Evolutionary conservation across 2,797 vertebrate genomes (phyloP).

Genomic region (Hipposideros larvatus): DNA sequence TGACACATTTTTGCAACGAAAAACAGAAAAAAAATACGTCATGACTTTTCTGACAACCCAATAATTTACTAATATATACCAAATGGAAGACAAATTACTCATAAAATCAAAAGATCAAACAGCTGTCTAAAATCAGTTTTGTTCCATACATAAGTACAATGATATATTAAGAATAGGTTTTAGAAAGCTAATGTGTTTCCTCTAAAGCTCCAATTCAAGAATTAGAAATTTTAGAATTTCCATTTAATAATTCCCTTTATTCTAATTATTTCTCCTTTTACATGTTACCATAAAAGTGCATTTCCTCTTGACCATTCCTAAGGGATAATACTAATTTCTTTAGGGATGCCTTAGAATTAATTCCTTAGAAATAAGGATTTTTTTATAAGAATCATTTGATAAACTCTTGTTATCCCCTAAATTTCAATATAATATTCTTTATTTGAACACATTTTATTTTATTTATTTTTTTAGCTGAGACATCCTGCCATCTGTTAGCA

Average conservation of each 20-base stretch:
- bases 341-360: not conserved
- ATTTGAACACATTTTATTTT: not conserved
- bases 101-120: conserved; percentile 19
- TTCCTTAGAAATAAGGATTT: not conserved
- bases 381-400: not conserved
- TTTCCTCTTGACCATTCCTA: not conserved
- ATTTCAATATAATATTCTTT: conserved; percentile 23
- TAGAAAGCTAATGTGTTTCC: not conserved
- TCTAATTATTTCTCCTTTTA: conserved; percentile 33
- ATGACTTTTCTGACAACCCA: no score
- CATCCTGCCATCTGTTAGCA: no score
- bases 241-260: not conserved
- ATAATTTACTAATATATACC: not conserved
- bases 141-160: not conserved
- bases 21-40: no score
- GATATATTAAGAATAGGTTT: not conserved
- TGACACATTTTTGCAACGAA: no score
- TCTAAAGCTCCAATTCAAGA: not conserved
- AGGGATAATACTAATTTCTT: not conserved
- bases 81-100: not conserved
- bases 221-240: not conserved
- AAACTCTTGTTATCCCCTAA: not conserved
- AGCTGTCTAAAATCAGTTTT: not conserved
- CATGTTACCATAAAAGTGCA: not conserved
- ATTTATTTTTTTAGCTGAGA: no score